Evolutionary conservation across 2,888 invertebrate species (phyloP).

Genomic region (Plagodis dolabraria): DNA sequence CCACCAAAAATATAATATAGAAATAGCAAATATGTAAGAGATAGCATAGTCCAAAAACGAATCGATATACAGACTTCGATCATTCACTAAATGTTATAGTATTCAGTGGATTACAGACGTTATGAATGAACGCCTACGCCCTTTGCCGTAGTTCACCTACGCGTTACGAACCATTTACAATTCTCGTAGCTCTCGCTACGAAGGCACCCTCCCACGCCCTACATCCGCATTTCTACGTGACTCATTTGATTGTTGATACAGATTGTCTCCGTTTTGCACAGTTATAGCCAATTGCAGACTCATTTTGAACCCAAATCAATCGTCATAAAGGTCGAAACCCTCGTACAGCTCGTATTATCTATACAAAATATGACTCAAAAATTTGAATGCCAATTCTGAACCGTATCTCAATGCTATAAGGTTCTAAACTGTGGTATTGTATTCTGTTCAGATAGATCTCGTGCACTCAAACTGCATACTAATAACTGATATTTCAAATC

Average conservation of each 20-base stretch:
- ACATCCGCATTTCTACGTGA: conserved; percentile 22
- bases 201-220: conserved; percentile 42
- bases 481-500: conserved; percentile 20
- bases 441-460: conserved; percentile 13
- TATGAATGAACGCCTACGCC: conserved; percentile 57
- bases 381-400: conserved; percentile 1
- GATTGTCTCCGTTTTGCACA: conserved; percentile 10
- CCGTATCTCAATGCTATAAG: conserved; percentile 9
- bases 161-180: conserved; percentile 49
- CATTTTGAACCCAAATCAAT: conserved; percentile 9
- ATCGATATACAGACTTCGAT: no score
- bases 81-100: background rate
- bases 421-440: conserved; percentile 2
- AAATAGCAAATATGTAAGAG: no score
- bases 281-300: background rate
- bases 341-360: conserved; percentile 3
- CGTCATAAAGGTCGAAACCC: conserved; percentile 3
- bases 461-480: conserved; percentile 26
- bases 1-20: no score
- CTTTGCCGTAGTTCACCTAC: conserved; percentile 53
- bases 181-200: conserved; percentile 23
- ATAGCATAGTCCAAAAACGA: no score
- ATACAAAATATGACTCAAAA: background rate
- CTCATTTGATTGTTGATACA: conserved; percentile 24
- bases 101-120: background rate